Evolutionary conservation across 2,113 vertebrate genomes (phyloP), one percentile per base, ranked within the genome.

Genomic region (Anser brachyrhynchus): DNA sequence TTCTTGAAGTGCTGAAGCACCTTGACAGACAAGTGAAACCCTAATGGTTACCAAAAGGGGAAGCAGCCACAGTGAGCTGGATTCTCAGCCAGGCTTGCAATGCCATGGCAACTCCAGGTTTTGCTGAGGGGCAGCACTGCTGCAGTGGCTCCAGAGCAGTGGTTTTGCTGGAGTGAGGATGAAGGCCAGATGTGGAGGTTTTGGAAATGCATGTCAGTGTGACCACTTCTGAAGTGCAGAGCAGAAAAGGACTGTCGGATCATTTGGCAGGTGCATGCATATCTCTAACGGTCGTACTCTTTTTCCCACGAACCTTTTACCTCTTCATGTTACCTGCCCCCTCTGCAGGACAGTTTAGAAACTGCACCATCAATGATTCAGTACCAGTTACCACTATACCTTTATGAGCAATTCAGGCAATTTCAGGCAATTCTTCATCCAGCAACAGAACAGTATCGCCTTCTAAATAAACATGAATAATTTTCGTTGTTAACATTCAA

Each of bases 401-500:
- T 86, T 52, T 5, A 13, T 31, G 57, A 86, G 72, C 69, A 84
- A 28, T 35, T 16, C 49, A 51, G 11, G 49, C 49, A 51, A 23
- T 21, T 55, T 55, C n/a, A 84, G 80, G 70, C 86, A 44, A 65
- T 87, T 96, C 94, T 84, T 84, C 79, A 44, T 78, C 90, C 77
- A 93, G 82, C 92, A 92, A 76, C 76, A 69, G 70, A 76, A 62
- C 21, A 43, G 73, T 14, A 51, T 61, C 81, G 25, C 61, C n/a
- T 43, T 87, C 87, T 93, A 79, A 95, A 84, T 0, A 6, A 96
- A 49, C 52, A n/a, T 20, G 51, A 89, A 44, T 75, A 22, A 75
- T 72, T 78, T 87, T 75, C 65, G 21, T 33, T 20, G 41, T 93
- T 93, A 96, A 91, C 84, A 87, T 76, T 96, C 91, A 82, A 95